phyloP scores from a whole-genome alignment of 1,140 invertebrate species.

The Tribolium madens region DNA sequence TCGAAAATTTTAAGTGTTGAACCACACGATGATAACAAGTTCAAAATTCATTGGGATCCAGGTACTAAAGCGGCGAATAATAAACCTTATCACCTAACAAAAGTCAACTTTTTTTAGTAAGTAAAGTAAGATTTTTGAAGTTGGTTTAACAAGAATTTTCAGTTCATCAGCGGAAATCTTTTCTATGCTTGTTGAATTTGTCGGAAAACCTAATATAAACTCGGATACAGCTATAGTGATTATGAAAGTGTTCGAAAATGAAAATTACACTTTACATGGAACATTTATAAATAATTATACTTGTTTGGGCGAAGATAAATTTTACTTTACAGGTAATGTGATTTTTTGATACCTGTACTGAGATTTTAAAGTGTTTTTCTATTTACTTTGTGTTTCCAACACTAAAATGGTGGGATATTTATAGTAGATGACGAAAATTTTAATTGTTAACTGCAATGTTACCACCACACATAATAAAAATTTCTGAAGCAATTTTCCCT shows the following conservation, averaged over 20 bases:
- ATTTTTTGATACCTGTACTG: too few species aligned
- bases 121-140: neutral
- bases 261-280: neutral
- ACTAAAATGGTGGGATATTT: too few species aligned
- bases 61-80: neutral
- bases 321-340: neutral
- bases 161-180: too few species aligned
- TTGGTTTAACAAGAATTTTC: too few species aligned
- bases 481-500: too few species aligned
- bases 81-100: neutral
- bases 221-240: neutral
- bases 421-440: too few species aligned
- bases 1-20: slow-evolving; percentile 1
- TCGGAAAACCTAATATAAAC: neutral
- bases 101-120: neutral
- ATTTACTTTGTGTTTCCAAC: too few species aligned
- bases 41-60: slow-evolving; percentile 12
- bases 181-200: neutral
- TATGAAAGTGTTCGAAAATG: neutral
- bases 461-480: too few species aligned
- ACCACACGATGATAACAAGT: neutral
- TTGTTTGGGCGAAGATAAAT: neutral
- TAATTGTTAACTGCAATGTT: too few species aligned
- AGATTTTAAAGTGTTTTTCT: too few species aligned
- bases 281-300: slow-evolving; percentile 8